phyloP scores from a whole-genome alignment of 2,113 vertebrate species.

The Gasterosteus nipponicus region DNA sequence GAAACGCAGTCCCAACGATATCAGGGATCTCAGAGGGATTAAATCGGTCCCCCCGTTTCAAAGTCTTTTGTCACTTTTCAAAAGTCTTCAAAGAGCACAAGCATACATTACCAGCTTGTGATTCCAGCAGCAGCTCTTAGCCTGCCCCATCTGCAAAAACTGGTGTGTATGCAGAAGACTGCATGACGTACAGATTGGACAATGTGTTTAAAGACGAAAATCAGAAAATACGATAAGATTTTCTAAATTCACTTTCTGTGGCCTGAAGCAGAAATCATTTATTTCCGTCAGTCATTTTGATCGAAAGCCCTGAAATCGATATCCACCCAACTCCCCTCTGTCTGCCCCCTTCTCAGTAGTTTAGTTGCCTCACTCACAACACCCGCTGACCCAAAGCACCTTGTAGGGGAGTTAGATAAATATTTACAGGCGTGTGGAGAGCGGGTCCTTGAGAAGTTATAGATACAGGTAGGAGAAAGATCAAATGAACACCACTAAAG shows the following conservation, averaged over 20 bases:
- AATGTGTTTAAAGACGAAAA: constrained; percentile 31
- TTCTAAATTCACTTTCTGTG: constrained; percentile 39
- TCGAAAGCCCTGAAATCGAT: constrained; percentile 49
- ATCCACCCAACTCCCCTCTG: constrained; percentile 5
- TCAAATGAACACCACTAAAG: constrained; percentile 15
- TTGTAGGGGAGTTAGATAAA: constrained; percentile 46
- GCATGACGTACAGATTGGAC: constrained; percentile 40
- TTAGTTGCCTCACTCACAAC: constrained; percentile 19
- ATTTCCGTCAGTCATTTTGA: constrained; percentile 48
- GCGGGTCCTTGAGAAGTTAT: constrained; percentile 29
- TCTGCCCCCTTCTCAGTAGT: constrained; percentile 12
- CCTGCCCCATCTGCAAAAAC: background rate
- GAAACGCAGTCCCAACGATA: background rate
- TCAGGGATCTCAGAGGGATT: constrained; percentile 2
- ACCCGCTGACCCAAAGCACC: constrained; percentile 17
- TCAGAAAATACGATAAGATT: constrained; percentile 41
- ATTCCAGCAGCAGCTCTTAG: constrained; percentile 11
- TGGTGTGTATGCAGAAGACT: constrained; percentile 9
- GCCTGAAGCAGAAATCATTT: constrained; percentile 40
- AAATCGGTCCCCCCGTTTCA: background rate
- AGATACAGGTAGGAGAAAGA: constrained; percentile 12
- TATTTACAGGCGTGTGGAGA: constrained; percentile 24
- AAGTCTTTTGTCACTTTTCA: constrained; percentile 4
- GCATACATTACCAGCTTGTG: constrained; percentile 1
- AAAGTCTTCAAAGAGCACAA: constrained; percentile 10